Conservation (phyloP, 1,140 invertebrate genomes). For the Pentalonia nigronervosa region DNA sequence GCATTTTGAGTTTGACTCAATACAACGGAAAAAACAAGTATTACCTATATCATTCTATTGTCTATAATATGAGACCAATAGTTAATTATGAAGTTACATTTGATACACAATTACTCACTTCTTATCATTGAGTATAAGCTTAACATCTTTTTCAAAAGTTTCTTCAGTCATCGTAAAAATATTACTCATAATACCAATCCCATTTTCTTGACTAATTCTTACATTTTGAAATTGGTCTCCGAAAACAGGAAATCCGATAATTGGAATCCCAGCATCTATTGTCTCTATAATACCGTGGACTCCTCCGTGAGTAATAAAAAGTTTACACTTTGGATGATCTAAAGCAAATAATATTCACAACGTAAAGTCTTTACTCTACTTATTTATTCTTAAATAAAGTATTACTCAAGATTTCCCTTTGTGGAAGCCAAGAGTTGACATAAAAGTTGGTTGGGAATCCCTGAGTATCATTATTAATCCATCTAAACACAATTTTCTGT, state of each 20-base stretch:
- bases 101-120: constrained; percentile 23
- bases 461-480: constrained; percentile 25
- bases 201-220: constrained; percentile 1
- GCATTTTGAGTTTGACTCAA: no score
- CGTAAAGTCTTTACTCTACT: background rate
- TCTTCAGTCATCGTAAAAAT: constrained; percentile 27
- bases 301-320: constrained; percentile 70
- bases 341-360: background rate
- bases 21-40: no score
- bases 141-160: background rate
- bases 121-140: background rate
- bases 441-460: constrained; percentile 51
- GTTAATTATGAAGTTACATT: background rate
- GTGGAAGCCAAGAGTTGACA: constrained; percentile 51
- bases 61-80: no score
- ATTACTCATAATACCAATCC: constrained; percentile 18
- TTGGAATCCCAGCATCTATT: constrained; percentile 66
- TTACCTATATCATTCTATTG: no score
- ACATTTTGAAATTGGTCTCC: constrained; percentile 63
- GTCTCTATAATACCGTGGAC: constrained; percentile 67
- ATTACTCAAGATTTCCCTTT: constrained; percentile 54
- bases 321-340: constrained; percentile 65
- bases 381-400: background rate
- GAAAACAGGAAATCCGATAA: constrained; percentile 67
- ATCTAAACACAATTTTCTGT: constrained; percentile 46